A percentile compares a stretch with the other conserved stretches of the same genome.
Evolutionary conservation across 2,113 vertebrate genomes (phyloP).

Genomic region (Nothobranchius furzeri): DNA sequence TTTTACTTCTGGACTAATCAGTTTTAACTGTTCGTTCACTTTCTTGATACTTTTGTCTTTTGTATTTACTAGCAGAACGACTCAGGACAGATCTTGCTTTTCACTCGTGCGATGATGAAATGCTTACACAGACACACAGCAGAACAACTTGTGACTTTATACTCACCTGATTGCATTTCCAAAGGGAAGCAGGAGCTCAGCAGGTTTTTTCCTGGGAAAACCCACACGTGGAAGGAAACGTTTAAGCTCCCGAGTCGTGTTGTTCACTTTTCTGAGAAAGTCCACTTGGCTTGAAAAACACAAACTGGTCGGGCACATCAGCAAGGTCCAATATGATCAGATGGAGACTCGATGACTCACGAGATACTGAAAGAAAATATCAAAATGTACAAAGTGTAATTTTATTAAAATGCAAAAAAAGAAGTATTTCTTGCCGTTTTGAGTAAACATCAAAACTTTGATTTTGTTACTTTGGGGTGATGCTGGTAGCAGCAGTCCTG

Average conservation of each 20-base stretch:
- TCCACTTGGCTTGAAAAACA: neutral
- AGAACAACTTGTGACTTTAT: constrained; percentile 41
- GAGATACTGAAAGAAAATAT: too few species aligned
- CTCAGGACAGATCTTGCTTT: constrained; percentile 33
- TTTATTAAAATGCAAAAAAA: too few species aligned
- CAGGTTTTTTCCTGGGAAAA: constrained; percentile 1
- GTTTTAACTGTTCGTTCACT: constrained; percentile 15
- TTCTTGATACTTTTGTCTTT: constrained; percentile 27
- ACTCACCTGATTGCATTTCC: constrained; percentile 20
- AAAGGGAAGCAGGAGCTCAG: constrained; percentile 20
- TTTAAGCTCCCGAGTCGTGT: neutral
- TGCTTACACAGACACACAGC: constrained; percentile 16
- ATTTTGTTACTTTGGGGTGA: too few species aligned
- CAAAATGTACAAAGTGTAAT: too few species aligned
- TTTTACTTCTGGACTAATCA: constrained; percentile 6
- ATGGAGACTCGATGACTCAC: neutral
- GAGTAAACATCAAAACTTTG: too few species aligned
- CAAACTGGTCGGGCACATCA: neutral
- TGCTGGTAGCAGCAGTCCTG: too few species aligned
- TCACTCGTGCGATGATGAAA: constrained; percentile 20
- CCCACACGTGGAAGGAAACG: neutral
- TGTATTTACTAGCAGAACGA: constrained; percentile 25
- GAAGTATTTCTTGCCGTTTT: too few species aligned
- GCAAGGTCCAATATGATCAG: neutral
- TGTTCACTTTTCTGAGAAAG: neutral